Evolutionary conservation across 2,888 invertebrate genomes (phyloP).

Genomic region (Prosapia bicincta): DNA sequence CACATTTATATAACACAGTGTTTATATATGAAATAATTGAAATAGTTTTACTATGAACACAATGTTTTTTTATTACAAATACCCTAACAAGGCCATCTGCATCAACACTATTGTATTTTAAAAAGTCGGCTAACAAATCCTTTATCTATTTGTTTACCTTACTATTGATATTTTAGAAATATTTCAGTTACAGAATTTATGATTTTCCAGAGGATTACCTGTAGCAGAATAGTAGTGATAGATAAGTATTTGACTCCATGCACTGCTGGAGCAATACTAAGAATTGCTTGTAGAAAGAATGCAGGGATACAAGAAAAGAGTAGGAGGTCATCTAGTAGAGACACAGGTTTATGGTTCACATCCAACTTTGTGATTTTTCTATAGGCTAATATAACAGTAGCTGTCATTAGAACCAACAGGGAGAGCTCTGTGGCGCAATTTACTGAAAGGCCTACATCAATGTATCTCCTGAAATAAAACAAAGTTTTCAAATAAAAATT

Average conservation of each 20-base stretch:
- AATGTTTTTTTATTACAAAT: too few relatives aligned
- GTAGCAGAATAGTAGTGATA: constrained; percentile 52
- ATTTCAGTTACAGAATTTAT: too few relatives aligned
- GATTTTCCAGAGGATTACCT: constrained; percentile 46
- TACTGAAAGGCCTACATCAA: constrained; percentile 51
- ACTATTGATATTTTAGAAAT: too few relatives aligned
- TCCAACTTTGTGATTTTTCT: constrained; percentile 62
- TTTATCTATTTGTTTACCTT: too few relatives aligned
- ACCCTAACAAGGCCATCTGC: too few relatives aligned
- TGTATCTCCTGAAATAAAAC: constrained; percentile 48
- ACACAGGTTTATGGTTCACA: constrained; percentile 55
- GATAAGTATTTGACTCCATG: constrained; percentile 52
- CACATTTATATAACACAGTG: too few relatives aligned
- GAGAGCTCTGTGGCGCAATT: constrained; percentile 54
- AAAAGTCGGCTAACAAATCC: too few relatives aligned
- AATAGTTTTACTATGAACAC: too few relatives aligned
- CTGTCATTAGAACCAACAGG: constrained; percentile 56
- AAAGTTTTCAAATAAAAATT: too few relatives aligned
- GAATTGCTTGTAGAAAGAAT: constrained; percentile 65
- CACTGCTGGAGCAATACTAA: constrained; percentile 64
- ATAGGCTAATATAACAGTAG: constrained; percentile 58
- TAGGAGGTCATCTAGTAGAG: constrained; percentile 64
- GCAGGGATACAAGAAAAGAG: constrained; percentile 69
- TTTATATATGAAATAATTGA: too few relatives aligned
- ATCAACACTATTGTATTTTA: too few relatives aligned